A percentile compares a stretch with the other conserved stretches of the same genome.
Evolutionary conservation across 2,888 invertebrate genomes (phyloP).

Genomic region (Bursaphelenchus okinawaensis): DNA sequence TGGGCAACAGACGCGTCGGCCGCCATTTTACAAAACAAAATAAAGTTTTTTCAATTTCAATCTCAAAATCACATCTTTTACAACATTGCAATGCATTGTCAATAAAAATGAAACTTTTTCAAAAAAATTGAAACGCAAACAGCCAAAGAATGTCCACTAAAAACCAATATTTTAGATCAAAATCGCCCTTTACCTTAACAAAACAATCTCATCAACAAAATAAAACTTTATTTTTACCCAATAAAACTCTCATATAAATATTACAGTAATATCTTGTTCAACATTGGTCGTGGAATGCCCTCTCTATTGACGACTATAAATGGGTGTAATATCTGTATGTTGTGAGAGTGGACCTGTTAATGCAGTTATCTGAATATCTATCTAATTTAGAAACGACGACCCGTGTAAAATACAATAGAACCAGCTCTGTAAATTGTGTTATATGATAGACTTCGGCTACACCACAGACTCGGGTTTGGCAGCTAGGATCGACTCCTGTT

Average conservation of each 20-base stretch:
- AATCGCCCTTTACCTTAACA: not conserved
- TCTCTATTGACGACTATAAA: not conserved
- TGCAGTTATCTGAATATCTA: not conserved
- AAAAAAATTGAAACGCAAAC: too few relatives aligned
- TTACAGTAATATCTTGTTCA: not conserved
- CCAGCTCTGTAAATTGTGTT: slow-evolving; percentile 2
- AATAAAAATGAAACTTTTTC: too few relatives aligned
- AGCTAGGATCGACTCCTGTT: slow-evolving; percentile 50
- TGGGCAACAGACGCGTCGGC: too few relatives aligned
- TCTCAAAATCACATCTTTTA: too few relatives aligned
- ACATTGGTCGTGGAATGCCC: not conserved
- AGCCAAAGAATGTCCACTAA: too few relatives aligned
- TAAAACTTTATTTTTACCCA: not conserved
- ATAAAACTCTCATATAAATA: not conserved
- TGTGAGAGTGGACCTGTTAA: not conserved
- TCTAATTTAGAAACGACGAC: not conserved
- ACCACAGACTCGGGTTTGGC: slow-evolving; percentile 49
- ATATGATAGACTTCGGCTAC: slow-evolving; percentile 22
- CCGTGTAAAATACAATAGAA: not conserved
- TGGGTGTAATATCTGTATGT: not conserved
- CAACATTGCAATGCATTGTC: too few relatives aligned
- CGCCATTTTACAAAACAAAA: too few relatives aligned
- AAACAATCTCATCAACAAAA: not conserved
- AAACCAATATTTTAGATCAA: not conserved
- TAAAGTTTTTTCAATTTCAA: too few relatives aligned